Percentiles rank a stretch among this genome's conserved stretches.
Evolutionary conservation across 2,797 vertebrate genomes (phyloP).

Genomic region (Thripadectes ignobilis): DNA sequence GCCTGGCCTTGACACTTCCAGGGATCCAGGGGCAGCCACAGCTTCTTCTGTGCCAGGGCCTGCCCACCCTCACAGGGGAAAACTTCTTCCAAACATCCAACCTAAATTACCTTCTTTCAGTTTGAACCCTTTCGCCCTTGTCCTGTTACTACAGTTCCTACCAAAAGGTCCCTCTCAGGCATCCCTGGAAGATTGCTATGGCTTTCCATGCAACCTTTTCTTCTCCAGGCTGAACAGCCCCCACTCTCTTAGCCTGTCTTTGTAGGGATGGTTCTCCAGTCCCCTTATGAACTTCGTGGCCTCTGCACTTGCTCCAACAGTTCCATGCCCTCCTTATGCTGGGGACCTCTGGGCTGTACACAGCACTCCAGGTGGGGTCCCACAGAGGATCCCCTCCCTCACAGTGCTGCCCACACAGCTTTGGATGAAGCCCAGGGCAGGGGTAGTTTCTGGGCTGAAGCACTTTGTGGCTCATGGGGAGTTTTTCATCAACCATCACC

Average conservation of each 20-base stretch:
- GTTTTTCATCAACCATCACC: neutral
- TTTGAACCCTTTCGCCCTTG: neutral
- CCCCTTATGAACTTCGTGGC: neutral
- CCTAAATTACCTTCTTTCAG: neutral
- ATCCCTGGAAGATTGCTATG: neutral
- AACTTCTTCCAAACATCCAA: neutral
- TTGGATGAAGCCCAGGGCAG: neutral
- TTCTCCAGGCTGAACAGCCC: neutral
- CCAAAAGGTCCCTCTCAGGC: neutral
- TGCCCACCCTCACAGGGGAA: neutral
- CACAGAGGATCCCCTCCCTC: neutral
- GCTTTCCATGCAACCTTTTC: neutral
- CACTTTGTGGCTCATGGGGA: neutral
- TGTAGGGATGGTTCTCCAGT: neutral
- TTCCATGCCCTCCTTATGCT: neutral
- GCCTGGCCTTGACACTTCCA: neutral
- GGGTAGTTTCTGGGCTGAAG: neutral
- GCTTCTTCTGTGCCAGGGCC: neutral
- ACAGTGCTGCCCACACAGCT: neutral
- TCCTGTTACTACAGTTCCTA: neutral
- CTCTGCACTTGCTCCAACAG: neutral
- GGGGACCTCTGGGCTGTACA: too few relatives aligned
- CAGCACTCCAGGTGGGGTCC: too few relatives aligned
- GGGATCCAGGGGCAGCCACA: neutral
- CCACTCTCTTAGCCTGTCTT: neutral